Evolutionary conservation across 1,140 invertebrate genomes (phyloP).

Genomic region (Chlorops oryzae): DNA sequence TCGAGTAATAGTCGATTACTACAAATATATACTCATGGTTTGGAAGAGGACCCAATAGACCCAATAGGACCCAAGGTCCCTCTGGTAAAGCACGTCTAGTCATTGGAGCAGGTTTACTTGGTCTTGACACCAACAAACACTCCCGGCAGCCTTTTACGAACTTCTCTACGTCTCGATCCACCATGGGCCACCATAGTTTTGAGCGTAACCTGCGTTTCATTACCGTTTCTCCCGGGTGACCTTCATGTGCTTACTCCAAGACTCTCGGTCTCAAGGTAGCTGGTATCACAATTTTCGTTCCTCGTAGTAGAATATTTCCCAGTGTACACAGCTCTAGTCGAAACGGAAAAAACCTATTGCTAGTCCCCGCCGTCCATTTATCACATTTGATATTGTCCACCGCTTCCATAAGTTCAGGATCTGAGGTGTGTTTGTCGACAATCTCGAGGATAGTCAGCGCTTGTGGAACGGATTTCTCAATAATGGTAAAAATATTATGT

Average conservation of each 20-base stretch:
- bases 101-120: too few relatives aligned
- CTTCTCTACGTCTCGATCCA: too few relatives aligned
- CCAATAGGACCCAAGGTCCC: constrained; percentile 2
- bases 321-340: too few relatives aligned
- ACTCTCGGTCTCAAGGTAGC: neutral
- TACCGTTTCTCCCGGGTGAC: too few relatives aligned
- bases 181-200: too few relatives aligned
- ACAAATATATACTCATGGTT: neutral
- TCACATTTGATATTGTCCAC: neutral
- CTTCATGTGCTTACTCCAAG: neutral
- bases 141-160: too few relatives aligned
- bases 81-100: too few relatives aligned
- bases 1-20: neutral
- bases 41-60: constrained; percentile 4
- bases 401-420: constrained; percentile 14
- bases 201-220: too few relatives aligned
- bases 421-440: constrained; percentile 12
- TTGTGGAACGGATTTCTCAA: constrained; percentile 10
- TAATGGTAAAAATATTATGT: constrained; percentile 13
- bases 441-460: constrained; percentile 15
- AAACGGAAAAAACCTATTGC: too few relatives aligned
- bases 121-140: too few relatives aligned
- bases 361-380: neutral
- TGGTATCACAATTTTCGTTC: neutral
- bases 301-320: constrained; percentile 1